Evolutionary conservation across 2,797 vertebrate species (phyloP).

Genomic region (Buceros bicornis): DNA sequence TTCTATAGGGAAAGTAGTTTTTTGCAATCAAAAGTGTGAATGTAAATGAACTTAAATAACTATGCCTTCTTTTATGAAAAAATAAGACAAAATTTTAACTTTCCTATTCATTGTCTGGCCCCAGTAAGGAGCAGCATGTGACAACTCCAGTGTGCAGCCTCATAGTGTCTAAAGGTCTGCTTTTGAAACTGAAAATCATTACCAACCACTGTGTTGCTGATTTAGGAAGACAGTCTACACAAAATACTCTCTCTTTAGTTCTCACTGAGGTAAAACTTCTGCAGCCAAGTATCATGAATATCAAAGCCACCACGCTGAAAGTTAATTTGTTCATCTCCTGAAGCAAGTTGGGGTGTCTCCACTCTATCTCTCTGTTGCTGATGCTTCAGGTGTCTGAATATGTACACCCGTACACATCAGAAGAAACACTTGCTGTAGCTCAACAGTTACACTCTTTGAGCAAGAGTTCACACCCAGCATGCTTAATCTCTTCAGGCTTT

Average conservation of each 20-base stretch:
- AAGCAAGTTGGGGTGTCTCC: neutral
- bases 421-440: neutral
- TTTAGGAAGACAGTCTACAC: neutral
- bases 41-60: neutral
- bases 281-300: neutral
- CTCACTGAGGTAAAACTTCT: neutral
- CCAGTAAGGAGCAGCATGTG: neutral
- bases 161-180: neutral
- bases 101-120: neutral
- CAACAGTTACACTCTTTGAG: neutral
- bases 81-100: neutral
- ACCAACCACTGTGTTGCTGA: neutral
- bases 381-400: neutral
- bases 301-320: neutral
- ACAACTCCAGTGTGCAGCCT: neutral
- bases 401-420: neutral
- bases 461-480: neutral
- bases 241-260: neutral
- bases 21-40: neutral
- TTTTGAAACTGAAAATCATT: neutral
- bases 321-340: neutral
- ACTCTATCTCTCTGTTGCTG: neutral
- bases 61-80: neutral
- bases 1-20: neutral
- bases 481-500: neutral